Conservation (phyloP, 2,113 vertebrate species). For the Pangasianodon hypophthalmus region DNA sequence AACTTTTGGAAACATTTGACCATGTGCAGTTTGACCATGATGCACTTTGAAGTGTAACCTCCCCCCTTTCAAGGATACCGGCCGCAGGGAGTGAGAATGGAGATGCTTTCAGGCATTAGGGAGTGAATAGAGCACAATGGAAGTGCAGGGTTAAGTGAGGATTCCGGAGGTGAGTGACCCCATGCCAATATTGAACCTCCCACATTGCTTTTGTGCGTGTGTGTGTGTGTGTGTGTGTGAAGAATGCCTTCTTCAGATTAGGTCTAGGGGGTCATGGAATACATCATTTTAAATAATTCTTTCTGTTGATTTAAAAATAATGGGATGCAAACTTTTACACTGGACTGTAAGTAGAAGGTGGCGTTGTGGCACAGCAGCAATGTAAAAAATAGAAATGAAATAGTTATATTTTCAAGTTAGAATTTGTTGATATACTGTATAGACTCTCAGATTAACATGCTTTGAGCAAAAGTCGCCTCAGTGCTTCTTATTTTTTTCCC, state of each 20-base stretch:
- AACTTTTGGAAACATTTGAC: conserved; percentile 2
- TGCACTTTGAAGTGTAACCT: conserved; percentile 12
- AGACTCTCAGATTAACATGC: not conserved
- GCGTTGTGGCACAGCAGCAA: not conserved
- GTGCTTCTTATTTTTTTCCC: conserved; percentile 24
- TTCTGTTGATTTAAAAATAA: not conserved
- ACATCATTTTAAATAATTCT: not conserved
- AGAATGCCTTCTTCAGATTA: not conserved
- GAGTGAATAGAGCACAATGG: conserved; percentile 45
- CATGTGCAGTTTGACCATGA: not conserved
- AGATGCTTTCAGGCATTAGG: conserved; percentile 32
- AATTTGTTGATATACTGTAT: not conserved
- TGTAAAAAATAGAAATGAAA: not conserved
- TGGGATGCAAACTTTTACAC: not conserved
- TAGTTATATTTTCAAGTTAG: not conserved
- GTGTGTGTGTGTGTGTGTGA: not conserved
- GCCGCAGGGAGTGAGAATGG: conserved; percentile 28
- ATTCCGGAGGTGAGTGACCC: conserved; percentile 44
- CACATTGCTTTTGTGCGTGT: conserved; percentile 17
- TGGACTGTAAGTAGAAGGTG: not conserved
- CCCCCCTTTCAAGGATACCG: conserved; percentile 5
- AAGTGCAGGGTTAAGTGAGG: conserved; percentile 47
- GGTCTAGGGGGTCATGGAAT: not conserved
- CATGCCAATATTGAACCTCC: conserved; percentile 30
- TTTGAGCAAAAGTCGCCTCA: not conserved